Evolutionary conservation across 2,888 invertebrate genomes (phyloP).

Genomic region (Melinopterus prodromus): DNA sequence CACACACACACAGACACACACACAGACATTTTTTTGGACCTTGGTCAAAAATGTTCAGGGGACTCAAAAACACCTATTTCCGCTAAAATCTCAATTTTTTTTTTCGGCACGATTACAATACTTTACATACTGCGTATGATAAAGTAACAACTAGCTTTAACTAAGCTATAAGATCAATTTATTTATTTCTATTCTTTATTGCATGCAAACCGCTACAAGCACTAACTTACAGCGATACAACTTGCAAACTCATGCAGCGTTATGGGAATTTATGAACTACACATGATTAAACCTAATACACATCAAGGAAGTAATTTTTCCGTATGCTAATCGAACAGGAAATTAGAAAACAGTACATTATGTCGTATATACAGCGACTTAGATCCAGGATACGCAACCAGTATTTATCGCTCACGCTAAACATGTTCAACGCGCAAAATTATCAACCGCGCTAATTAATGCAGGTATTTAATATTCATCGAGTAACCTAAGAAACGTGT

Average conservation of each 20-base stretch:
- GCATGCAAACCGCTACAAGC: not conserved
- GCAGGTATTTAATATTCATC: slow-evolving; percentile 4
- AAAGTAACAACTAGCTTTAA: no score
- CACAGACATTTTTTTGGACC: no score
- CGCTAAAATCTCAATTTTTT: no score
- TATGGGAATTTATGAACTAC: not conserved
- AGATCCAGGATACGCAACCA: not conserved
- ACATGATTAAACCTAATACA: not conserved
- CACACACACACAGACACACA: no score
- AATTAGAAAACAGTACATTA: not conserved
- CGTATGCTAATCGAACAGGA: not conserved
- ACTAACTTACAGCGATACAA: not conserved
- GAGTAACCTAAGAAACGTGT: not conserved
- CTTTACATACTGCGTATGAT: no score
- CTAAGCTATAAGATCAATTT: not conserved
- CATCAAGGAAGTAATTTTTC: not conserved
- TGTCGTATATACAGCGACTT: not conserved
- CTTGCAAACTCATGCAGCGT: not conserved
- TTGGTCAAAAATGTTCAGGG: no score
- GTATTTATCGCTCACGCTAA: not conserved
- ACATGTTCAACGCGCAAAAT: not conserved
- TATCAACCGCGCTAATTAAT: not conserved
- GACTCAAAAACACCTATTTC: no score
- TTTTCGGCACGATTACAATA: no score
- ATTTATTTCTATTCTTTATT: not conserved